Evolutionary conservation across 2,797 vertebrate species (phyloP), one percentile per base, ranked within the genome.

Genomic region (Streptopelia turtur): DNA sequence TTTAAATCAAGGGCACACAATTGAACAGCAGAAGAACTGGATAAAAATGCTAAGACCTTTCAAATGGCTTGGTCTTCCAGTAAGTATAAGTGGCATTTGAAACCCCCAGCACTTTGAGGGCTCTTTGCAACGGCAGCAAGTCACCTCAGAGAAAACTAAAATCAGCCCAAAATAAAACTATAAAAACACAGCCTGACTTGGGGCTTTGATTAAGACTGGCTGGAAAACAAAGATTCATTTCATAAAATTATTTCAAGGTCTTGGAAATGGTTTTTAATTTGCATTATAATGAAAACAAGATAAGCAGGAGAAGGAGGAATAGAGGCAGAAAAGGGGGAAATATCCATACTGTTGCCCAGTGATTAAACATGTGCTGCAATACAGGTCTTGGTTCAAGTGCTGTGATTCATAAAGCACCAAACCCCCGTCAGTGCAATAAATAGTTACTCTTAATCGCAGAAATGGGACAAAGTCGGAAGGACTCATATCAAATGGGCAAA

Each of bases 171-270:
- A 66, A 87, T 49, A 66, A 43, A 82, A 53, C 22, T 12, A n/a
- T 39, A 79, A 66, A 82, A 74, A 52, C 75, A 37, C n/a, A 92
- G 56, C 60, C 37, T 21, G 57, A 23, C 33, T 80, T 11, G 15
- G 39, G 28, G 22, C n/a, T 87, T 89, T 90, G 56, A 53, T 89
- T 49, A 28, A 64, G 64, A 53, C 39, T 45, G 56, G 15, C 74
- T 87, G 64, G 59, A 66, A 93, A 95, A 66, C 81, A 92, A 70
- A 89, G 80, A 93, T 74, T 57, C 39, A 13, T 87, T 84, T 92
- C 28, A 66, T 35, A 74, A 77, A 90, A 45, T 81, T 35, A 56
- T 60, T 82, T 56, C 65, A 69, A 47, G 45, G 61, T 47, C 52
- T 69, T 83, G 37, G 33, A 89, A 94, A 70, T 60, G 6, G 2